Conservation (phyloP, 2,797 vertebrate species). For the Galaxias olidus region DNA sequence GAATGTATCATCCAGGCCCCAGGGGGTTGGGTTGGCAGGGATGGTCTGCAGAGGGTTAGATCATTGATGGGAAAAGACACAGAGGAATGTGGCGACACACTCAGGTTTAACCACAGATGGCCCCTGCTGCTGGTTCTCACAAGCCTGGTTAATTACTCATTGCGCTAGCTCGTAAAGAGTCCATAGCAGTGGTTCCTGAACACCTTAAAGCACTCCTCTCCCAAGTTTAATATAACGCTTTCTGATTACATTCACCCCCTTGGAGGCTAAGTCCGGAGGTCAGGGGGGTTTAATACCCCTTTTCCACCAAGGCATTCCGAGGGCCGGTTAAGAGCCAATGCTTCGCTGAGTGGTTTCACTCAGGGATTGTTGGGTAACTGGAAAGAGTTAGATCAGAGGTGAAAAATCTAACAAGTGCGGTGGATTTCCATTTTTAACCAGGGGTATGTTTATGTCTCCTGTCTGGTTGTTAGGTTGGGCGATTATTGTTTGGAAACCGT, state of each 20-base stretch:
- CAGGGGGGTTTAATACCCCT: conserved; percentile 3
- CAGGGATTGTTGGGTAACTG: conserved; percentile 49
- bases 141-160: conserved; percentile 72
- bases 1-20: conserved; percentile 65
- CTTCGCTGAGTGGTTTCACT: conserved; percentile 43
- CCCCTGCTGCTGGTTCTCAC: conserved; percentile 67
- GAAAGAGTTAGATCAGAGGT: conserved; percentile 70
- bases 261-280: conserved; percentile 14
- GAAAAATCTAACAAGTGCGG: conserved; percentile 56
- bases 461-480: conserved; percentile 57
- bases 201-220: conserved; percentile 31
- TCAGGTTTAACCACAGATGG: conserved; percentile 71
- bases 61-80: conserved; percentile 73
- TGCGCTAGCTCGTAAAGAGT: conserved; percentile 54
- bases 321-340: too few species aligned
- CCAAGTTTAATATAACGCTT: conserved; percentile 49
- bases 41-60: conserved; percentile 18
- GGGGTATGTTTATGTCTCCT: conserved; percentile 64
- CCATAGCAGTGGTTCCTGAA: conserved; percentile 56
- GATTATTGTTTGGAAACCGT: conserved; percentile 43
- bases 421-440: conserved; percentile 62
- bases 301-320: too few species aligned
- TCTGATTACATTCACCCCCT: conserved; percentile 16
- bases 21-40: conserved; percentile 25
- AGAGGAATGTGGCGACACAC: conserved; percentile 73